phyloP scores from a whole-genome alignment of 2,888 invertebrate species.

The Conchocele bisecta region DNA sequence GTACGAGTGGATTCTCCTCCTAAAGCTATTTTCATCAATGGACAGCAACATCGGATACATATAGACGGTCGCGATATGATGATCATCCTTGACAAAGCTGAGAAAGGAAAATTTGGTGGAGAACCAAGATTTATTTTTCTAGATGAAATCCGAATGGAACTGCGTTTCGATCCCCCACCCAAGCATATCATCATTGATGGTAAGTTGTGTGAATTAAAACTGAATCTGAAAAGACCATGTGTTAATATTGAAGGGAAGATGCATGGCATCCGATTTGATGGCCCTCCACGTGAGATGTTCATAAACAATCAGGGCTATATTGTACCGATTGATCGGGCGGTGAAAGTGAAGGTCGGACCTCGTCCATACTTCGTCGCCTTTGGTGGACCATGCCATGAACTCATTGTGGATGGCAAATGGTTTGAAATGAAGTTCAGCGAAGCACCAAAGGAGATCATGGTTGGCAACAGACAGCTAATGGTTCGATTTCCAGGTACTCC shows the following conservation, averaged over 20 bases:
- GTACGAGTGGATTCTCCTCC: slow-evolving; percentile 80
- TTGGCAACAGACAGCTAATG: slow-evolving; percentile 90
- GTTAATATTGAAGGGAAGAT: slow-evolving; percentile 81
- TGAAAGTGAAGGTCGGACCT: slow-evolving; percentile 84
- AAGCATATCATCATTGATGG: slow-evolving; percentile 93
- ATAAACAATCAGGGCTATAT: slow-evolving; percentile 90
- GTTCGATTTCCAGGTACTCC: slow-evolving; percentile 92
- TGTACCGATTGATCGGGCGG: slow-evolving; percentile 76
- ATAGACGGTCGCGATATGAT: slow-evolving; percentile 92
- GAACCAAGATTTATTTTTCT: slow-evolving; percentile 92
- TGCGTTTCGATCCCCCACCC: slow-evolving; percentile 92
- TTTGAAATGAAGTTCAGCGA: slow-evolving; percentile 95
- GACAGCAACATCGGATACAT: slow-evolving; percentile 90
- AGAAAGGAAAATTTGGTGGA: slow-evolving; percentile 87
- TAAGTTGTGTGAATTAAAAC: slow-evolving; percentile 76
- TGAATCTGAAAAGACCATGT: slow-evolving; percentile 76
- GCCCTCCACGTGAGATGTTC: slow-evolving; percentile 94
- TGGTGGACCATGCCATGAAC: slow-evolving; percentile 82
- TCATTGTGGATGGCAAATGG: slow-evolving; percentile 81
- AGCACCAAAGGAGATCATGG: slow-evolving; percentile 90
- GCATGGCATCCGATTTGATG: slow-evolving; percentile 91
- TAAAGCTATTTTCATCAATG: slow-evolving; percentile 89
- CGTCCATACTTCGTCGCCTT: slow-evolving; percentile 78
- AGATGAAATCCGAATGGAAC: slow-evolving; percentile 88
- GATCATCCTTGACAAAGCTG: slow-evolving; percentile 92